Conservation (phyloP, 2,113 vertebrate species). For the Lethenteron camtschaticum region DNA sequence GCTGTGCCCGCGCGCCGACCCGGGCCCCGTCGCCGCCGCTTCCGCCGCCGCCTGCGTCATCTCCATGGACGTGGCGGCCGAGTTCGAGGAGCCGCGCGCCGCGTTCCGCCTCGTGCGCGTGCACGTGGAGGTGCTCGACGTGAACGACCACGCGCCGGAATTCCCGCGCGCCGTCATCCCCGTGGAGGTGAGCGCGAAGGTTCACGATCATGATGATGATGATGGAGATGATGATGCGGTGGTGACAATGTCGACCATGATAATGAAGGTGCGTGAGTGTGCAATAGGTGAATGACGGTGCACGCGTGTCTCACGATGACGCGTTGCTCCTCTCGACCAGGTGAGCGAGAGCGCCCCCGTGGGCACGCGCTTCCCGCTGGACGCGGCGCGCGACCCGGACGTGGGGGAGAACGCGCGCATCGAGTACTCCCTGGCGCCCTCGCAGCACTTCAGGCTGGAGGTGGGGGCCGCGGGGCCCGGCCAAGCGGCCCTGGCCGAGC, state of each 20-base stretch:
- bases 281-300: constrained; percentile 82
- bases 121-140: constrained; percentile 50
- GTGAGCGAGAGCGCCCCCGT: constrained; percentile 64
- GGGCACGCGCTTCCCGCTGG: constrained; percentile 58
- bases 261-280: constrained; percentile 32
- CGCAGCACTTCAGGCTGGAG: constrained; percentile 30
- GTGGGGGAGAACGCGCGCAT: too few species aligned
- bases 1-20: constrained; percentile 1
- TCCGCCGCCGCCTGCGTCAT: constrained; percentile 54
- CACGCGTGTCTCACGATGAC: constrained; percentile 43
- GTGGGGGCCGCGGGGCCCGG: constrained; percentile 19
- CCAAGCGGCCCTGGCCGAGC: constrained; percentile 44
- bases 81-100: constrained; percentile 23
- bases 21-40: constrained; percentile 12
- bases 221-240: too few species aligned
- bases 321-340: constrained; percentile 28
- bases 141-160: constrained; percentile 59
- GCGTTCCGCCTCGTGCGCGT: constrained; percentile 35
- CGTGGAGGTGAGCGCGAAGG: too few species aligned
- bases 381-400: constrained; percentile 66
- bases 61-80: constrained; percentile 41
- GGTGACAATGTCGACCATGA: too few species aligned
- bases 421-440: constrained; percentile 37
- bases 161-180: constrained; percentile 30
- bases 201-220: too few species aligned